Evolutionary conservation across 2,888 invertebrate genomes (phyloP).

Genomic region (Eucriotettix oculatus): DNA sequence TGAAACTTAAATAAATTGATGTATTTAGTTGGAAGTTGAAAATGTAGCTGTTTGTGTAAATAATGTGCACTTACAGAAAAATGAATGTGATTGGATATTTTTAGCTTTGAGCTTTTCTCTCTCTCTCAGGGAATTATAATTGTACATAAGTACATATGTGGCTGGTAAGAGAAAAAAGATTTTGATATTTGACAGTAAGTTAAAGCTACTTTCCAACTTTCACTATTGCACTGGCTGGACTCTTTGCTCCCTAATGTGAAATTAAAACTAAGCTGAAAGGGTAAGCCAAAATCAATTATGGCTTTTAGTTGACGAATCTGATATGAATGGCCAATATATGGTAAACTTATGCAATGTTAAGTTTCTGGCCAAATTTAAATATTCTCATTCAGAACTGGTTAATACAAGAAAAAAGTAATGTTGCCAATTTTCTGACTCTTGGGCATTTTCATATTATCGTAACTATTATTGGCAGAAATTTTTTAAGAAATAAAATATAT

Average conservation of each 20-base stretch:
- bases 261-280: constrained; percentile 5
- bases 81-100: neutral
- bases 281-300: neutral
- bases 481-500: constrained; percentile 6
- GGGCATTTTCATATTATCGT: constrained; percentile 11
- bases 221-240: constrained; percentile 5
- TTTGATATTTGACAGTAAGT: neutral
- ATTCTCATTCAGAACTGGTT: neutral
- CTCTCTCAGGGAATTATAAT: neutral
- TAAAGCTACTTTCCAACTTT: neutral
- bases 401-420: constrained; percentile 3
- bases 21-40: constrained; percentile 4
- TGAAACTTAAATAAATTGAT: neutral
- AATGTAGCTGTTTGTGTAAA: neutral
- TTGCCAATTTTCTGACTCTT: constrained; percentile 10
- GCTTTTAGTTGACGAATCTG: neutral
- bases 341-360: neutral
- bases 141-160: neutral
- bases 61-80: neutral
- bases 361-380: neutral
- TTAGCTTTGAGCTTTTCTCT: constrained; percentile 2
- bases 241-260: constrained; percentile 6
- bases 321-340: neutral
- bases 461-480: constrained; percentile 10
- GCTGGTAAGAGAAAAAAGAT: neutral